Evolutionary conservation across 64 coral and sea anemone genomes (phyloP).

Genomic region (Platygyra sinensis): DNA sequence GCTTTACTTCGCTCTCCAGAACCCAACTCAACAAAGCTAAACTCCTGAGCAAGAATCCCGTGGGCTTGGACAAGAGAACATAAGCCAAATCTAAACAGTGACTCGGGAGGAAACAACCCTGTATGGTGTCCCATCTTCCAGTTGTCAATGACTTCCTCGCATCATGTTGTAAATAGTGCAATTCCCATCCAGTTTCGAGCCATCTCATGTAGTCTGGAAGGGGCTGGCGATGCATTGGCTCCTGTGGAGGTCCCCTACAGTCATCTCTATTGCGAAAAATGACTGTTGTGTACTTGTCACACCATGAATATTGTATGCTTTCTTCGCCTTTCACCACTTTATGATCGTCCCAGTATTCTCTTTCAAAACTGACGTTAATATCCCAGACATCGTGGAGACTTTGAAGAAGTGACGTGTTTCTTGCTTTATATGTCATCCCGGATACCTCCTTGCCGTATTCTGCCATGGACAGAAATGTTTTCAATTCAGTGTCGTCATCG

Average conservation of each 20-base stretch:
- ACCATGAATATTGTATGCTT: constrained; percentile 36
- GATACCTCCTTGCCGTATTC: constrained; percentile 44
- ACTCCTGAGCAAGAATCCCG: constrained; percentile 6
- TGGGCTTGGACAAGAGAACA: constrained; percentile 35
- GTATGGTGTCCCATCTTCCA: constrained; percentile 33
- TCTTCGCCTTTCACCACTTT: constrained; percentile 3
- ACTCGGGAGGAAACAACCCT: constrained; percentile 53
- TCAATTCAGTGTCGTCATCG: constrained; percentile 15
- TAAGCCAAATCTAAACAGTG: constrained; percentile 57
- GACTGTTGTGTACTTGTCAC: constrained; percentile 65
- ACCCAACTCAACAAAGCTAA: constrained; percentile 48
- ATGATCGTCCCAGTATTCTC: constrained; percentile 37
- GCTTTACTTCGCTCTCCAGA: constrained; percentile 24
- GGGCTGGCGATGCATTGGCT: constrained; percentile 54
- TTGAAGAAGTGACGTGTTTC: background rate
- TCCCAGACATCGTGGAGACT: constrained; percentile 42
- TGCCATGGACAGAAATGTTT: constrained; percentile 37
- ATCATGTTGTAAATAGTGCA: constrained; percentile 65
- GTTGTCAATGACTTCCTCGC: constrained; percentile 12
- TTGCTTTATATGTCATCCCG: constrained; percentile 35
- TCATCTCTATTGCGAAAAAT: constrained; percentile 42
- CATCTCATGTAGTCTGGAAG: constrained; percentile 63
- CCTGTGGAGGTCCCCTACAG: background rate
- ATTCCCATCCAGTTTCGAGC: constrained; percentile 49
- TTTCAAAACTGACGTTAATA: constrained; percentile 26